Percentiles rank a stretch among this genome's conserved stretches.
phyloP scores from a whole-genome alignment of 2,113 vertebrate genomes.

The Rattus norvegicus region GRCr8 NC_086019.1:171148001-171148500 shows the following conservation, averaged over 20 bases:
- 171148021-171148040: slow-evolving; percentile 23
- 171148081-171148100: slow-evolving; percentile 64
- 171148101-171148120: slow-evolving; percentile 59
- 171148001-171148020: slow-evolving; percentile 57
- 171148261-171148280: slow-evolving; percentile 19
- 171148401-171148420: background rate
- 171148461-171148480: background rate
- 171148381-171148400: background rate
- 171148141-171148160: slow-evolving; percentile 60
- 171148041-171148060: slow-evolving; percentile 50
- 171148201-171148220: slow-evolving; percentile 72
- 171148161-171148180: background rate
- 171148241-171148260: slow-evolving; percentile 36
- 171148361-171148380: slow-evolving; percentile 25
- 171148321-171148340: slow-evolving; percentile 48
- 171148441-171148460: background rate
- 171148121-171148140: slow-evolving; percentile 41
- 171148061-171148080: slow-evolving; percentile 50
- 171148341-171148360: slow-evolving; percentile 29
- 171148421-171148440: background rate
- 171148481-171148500: background rate
- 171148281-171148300: background rate
- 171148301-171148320: background rate
- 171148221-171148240: slow-evolving; percentile 40
- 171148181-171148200: background rate